A percentile compares a stretch with the other conserved stretches of the same genome.
Evolutionary conservation across 2,113 vertebrate species (phyloP).

Genomic region (Oxygymnocypris stewartii): DNA sequence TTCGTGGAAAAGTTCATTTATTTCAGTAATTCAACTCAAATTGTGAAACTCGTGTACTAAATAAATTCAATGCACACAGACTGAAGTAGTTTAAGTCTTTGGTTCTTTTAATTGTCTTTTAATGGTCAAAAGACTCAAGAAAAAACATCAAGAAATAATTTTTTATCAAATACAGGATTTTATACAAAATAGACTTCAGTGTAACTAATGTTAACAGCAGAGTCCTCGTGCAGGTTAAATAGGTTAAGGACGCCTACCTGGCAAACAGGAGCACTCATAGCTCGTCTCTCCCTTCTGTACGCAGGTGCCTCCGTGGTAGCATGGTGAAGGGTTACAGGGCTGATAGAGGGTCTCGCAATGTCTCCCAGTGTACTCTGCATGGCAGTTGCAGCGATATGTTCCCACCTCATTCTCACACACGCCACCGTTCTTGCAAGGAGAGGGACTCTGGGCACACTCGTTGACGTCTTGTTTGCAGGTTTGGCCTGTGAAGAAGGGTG

Average conservation of each 20-base stretch:
- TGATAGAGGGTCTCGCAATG: conserved; percentile 88
- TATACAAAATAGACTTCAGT: not conserved
- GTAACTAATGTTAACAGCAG: too few species aligned
- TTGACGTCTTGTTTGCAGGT: conserved; percentile 91
- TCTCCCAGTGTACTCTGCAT: conserved; percentile 78
- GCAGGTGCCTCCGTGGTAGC: conserved; percentile 94
- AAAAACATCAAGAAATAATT: not conserved
- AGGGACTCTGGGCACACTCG: conserved; percentile 76
- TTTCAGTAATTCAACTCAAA: too few species aligned
- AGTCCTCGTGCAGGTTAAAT: not conserved
- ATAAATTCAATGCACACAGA: too few species aligned
- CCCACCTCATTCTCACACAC: conserved; percentile 86
- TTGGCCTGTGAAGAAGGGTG: conserved; percentile 82
- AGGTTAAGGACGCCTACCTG: conserved; percentile 79
- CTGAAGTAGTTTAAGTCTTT: too few species aligned
- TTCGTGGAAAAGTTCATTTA: too few species aligned
- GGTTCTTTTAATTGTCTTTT: too few species aligned
- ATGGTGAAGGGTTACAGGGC: conserved; percentile 94
- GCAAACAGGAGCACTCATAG: conserved; percentile 92
- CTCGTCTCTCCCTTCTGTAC: conserved; percentile 88
- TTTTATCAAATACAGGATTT: not conserved
- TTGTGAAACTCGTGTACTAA: too few species aligned
- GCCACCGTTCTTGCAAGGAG: conserved; percentile 83
- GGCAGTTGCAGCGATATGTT: conserved; percentile 85
- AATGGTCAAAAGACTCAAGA: too few species aligned